Evolutionary conservation across 2,888 invertebrate species (phyloP).

Genomic region (Therioaphis trifolii): DNA sequence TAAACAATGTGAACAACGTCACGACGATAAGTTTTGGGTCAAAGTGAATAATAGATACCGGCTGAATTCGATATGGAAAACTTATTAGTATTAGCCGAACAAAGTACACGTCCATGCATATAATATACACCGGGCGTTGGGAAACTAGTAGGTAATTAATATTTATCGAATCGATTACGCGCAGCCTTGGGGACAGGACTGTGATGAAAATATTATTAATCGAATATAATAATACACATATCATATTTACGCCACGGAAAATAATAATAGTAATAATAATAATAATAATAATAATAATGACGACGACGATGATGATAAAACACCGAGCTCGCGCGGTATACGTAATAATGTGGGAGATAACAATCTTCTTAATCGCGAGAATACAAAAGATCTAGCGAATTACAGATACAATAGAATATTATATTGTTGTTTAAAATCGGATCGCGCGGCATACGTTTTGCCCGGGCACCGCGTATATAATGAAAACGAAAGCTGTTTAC

Average conservation of each 20-base stretch:
- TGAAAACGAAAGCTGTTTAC: background rate
- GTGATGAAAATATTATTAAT: background rate
- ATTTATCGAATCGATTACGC: background rate
- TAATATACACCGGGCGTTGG: background rate
- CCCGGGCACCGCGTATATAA: background rate
- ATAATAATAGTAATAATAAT: no score
- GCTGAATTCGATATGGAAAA: background rate
- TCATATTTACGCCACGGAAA: no score
- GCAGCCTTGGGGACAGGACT: background rate
- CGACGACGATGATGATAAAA: background rate
- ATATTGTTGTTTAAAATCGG: background rate
- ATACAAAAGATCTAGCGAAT: background rate
- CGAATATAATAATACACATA: no score
- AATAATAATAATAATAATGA: no score
- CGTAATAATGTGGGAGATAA: background rate
- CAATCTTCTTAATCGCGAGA: background rate
- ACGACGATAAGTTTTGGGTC: background rate
- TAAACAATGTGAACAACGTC: background rate
- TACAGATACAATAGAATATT: conserved; percentile 2
- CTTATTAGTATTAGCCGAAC: background rate
- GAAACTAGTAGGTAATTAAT: background rate
- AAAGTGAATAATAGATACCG: conserved; percentile 13
- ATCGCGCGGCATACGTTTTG: conserved; percentile 7
- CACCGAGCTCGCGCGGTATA: no score
- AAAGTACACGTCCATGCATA: background rate